Evolutionary conservation across 2,797 vertebrate species (phyloP).

Genomic region (Thripadectes ignobilis): DNA sequence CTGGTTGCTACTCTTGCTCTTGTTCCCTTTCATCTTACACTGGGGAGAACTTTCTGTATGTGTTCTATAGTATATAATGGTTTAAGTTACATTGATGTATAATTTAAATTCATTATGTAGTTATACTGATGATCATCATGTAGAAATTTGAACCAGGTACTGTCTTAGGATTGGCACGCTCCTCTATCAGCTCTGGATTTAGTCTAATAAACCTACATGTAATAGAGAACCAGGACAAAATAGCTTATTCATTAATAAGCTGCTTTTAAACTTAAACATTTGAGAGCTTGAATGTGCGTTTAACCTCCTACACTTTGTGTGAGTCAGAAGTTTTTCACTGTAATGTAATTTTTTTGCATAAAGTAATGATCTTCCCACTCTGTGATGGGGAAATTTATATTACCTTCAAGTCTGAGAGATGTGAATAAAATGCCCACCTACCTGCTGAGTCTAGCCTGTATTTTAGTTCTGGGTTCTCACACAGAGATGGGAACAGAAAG

Average conservation of each 20-base stretch:
- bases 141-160: neutral
- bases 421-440: neutral
- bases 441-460: neutral
- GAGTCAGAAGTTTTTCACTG: slow-evolving; percentile 8
- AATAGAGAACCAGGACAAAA: neutral
- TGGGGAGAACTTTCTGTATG: neutral
- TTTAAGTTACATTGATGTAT: neutral
- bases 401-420: neutral
- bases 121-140: neutral
- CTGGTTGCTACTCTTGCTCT: neutral
- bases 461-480: neutral
- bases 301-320: neutral
- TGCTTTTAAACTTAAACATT: neutral
- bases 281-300: neutral
- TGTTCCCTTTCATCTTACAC: neutral
- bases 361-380: slow-evolving; percentile 13
- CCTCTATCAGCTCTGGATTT: neutral
- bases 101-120: neutral
- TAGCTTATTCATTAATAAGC: neutral
- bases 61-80: neutral
- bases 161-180: neutral
- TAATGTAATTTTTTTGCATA: neutral
- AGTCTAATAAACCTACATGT: neutral
- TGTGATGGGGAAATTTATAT: neutral
- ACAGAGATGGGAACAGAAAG: neutral